Base-by-base conservation (phyloP, 1,140 invertebrate genomes). In the Spodoptera litura region DNA sequence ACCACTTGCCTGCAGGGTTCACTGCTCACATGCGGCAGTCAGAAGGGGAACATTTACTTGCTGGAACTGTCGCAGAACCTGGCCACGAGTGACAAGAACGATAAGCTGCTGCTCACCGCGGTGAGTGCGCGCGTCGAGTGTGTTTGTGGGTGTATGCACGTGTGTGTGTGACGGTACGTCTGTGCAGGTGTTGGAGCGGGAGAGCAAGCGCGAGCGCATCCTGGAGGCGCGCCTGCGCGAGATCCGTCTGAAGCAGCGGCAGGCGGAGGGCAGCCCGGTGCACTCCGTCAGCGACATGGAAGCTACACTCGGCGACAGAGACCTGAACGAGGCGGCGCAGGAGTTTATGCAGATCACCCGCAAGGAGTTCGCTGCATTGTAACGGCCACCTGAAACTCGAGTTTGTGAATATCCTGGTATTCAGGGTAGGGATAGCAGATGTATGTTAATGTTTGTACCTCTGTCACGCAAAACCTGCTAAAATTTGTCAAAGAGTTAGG, bases 141-240 rank as follows among this genome's bases (percentile, higher is more conserved):
- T 31, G 31, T 5, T 4, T 5, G 4, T 5, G 31, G 3, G 4
- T 31, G 31, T 31, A 31, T 31, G 31, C 31, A 31, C 31, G 31
- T 31, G 31, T 31, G 31, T 31, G 31, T 4, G 31, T 31, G 4
- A 31, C 31, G 31, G 31, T 31, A 5, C 31, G 31, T 44, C 38
- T 44, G 38, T 10, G 0, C 10, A 15, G 44, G 51, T 98, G 95
- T 96, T 99, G 89, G 98, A 99, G 81, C 95, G 98, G 73, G 98
- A 99, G 95, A 97, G 96, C 78, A 96, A 97, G 71, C 95, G 98
- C 70, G 98, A 99, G 91, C 98, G 98, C 92, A 98, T 99, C 64
- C 95, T 99, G 80, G 98, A 99, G 91, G 97, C 98, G n/a, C 96
- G 98, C 86, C 97, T 97, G 82, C 95, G 97, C 61, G 97, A 98